Percentiles rank a stretch among this genome's conserved stretches.
Conservation (phyloP, 1,140 invertebrate species). For the Stenopsyche tienmushanensis region DNA sequence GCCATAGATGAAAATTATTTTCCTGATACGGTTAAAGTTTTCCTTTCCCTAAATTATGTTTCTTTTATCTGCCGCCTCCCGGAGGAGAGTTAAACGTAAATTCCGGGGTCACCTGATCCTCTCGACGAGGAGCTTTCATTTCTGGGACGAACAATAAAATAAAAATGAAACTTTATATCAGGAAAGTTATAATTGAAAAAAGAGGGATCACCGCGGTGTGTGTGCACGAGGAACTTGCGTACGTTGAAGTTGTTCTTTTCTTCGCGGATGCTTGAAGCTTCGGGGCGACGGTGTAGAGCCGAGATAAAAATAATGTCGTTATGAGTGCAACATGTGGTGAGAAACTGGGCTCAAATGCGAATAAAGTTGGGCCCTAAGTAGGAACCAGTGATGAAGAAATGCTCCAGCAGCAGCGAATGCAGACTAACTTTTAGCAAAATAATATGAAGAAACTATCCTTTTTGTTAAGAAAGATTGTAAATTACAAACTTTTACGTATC, state of each 20-base stretch:
- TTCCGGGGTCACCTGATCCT: constrained; percentile 1
- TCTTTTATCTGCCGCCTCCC: constrained; percentile 14
- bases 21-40: constrained; percentile 29
- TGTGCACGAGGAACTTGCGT: too few relatives aligned
- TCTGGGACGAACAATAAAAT: background rate
- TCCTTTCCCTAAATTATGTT: constrained; percentile 14
- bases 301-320: constrained; percentile 3
- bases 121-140: background rate
- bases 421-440: too few relatives aligned
- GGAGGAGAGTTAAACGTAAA: background rate
- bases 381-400: too few relatives aligned
- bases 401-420: too few relatives aligned
- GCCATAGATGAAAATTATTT: constrained; percentile 25
- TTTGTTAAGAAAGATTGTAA: too few relatives aligned
- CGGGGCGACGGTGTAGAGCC: background rate
- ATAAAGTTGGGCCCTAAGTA: too few relatives aligned
- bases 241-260: too few relatives aligned
- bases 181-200: constrained; percentile 10
- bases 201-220: too few relatives aligned
- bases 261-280: too few relatives aligned
- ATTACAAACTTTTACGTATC: too few relatives aligned
- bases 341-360: too few relatives aligned
- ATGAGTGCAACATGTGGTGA: background rate
- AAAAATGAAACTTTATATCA: background rate
- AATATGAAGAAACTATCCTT: too few relatives aligned